Evolutionary conservation across 2,797 vertebrate genomes (phyloP).

Genomic region (Miichthys miiuy): DNA sequence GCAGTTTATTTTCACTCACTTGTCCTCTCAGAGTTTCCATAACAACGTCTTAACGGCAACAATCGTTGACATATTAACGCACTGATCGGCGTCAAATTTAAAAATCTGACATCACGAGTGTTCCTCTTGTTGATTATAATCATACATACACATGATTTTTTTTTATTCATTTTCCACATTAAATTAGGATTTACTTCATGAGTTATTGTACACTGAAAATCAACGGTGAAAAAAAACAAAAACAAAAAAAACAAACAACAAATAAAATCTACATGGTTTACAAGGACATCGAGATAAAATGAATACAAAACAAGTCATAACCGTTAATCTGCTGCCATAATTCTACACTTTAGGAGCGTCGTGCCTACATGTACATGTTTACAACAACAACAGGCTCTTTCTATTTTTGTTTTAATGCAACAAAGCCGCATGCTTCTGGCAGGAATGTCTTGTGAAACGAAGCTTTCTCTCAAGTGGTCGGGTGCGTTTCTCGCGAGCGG

Average conservation of each 20-base stretch:
- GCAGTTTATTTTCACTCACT: no score
- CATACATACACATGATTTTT: slow-evolving; percentile 16
- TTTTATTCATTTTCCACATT: slow-evolving; percentile 51
- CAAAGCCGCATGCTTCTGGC: slow-evolving; percentile 30
- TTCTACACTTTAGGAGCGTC: neutral
- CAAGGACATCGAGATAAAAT: slow-evolving; percentile 33
- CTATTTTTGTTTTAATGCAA: slow-evolving; percentile 1
- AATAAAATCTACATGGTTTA: slow-evolving; percentile 38
- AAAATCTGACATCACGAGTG: neutral
- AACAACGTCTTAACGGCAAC: neutral
- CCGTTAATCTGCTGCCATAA: neutral
- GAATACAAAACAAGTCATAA: slow-evolving; percentile 39
- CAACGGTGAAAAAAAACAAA: slow-evolving; percentile 31
- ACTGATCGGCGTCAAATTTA: neutral
- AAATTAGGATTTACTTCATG: slow-evolving; percentile 46
- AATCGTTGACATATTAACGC: neutral
- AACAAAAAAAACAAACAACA: neutral
- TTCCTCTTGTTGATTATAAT: slow-evolving; percentile 1
- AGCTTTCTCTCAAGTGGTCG: slow-evolving; percentile 17
- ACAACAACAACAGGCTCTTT: neutral
- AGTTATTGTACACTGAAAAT: slow-evolving; percentile 45
- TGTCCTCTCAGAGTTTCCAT: no score
- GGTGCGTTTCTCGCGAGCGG: slow-evolving; percentile 41
- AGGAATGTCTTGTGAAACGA: slow-evolving; percentile 38
- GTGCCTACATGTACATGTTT: neutral